Evolutionary conservation across 1,140 invertebrate genomes (phyloP).

Genomic region (Galleria mellonella): DNA sequence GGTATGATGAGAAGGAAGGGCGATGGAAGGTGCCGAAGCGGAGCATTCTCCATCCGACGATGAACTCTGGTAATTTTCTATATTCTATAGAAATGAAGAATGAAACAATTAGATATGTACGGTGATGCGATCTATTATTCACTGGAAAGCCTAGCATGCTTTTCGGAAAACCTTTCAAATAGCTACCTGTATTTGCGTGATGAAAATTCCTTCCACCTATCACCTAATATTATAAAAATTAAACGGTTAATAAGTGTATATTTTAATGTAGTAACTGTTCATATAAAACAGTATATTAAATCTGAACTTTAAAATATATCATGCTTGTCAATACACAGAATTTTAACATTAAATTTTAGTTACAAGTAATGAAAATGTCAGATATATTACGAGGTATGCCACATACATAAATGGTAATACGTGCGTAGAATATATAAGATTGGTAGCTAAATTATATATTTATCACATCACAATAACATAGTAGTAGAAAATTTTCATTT

Average conservation of each 20-base stretch:
- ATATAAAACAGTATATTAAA: background rate
- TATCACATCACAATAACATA: too few relatives aligned
- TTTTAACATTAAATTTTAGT: constrained; percentile 8
- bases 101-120: background rate
- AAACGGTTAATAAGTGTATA: constrained; percentile 11
- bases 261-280: background rate
- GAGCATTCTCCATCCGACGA: constrained; percentile 79
- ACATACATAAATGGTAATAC: too few relatives aligned
- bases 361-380: background rate
- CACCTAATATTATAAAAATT: constrained; percentile 41
- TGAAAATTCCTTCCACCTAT: constrained; percentile 34
- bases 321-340: constrained; percentile 3
- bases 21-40: constrained; percentile 78
- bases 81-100: constrained; percentile 48
- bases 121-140: background rate
- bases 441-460: too few relatives aligned
- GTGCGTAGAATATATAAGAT: too few relatives aligned
- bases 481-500: too few relatives aligned
- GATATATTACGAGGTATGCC: background rate
- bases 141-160: background rate
- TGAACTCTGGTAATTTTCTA: constrained; percentile 63
- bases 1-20: constrained; percentile 68
- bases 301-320: background rate
- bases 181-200: constrained; percentile 38
- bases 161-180: background rate